Evolutionary conservation across 2,113 vertebrate species (phyloP), one percentile per base, ranked within the genome.

Genomic region (Gambusia affinis): DNA sequence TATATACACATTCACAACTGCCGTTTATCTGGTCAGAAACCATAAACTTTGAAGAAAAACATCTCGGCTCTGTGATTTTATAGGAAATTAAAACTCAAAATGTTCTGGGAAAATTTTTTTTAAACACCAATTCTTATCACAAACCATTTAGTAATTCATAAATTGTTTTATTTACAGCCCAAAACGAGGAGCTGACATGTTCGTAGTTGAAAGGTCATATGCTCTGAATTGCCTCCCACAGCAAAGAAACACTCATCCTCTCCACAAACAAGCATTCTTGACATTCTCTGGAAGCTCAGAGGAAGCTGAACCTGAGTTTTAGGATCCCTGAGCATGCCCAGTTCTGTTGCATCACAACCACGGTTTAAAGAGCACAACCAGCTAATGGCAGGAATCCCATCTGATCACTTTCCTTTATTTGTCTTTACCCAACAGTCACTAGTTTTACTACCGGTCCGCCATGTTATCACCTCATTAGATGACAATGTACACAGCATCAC

Each of bases 371-470:
- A 73, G 5, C 28, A 35, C 61, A 73, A 84, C 74, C 63, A 72
- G 71, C 47, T 47, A 67, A 57, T 72, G 70, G 75, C 69, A 78
- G 22, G 33, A 76, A 70, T 72, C 66, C 77, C 75, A 79, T 39
- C 72, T 73, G 64, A 79, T 17, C 4, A 47, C 4, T 5, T 47
- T 57, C 10, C 10, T 37, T 37, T 8, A 35, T 35, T 35, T 37
- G 60, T 19, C 44, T 47, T 19, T 4, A 47, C 44, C 14, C 44
- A 47, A 19, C 17, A 19, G 14, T 19, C 4, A 47, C 44, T 17
- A 17, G 5, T 14, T 47, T 47, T 6, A 47, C 17, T 47, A 47
- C 44, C 44, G 6, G 6, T 1, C 4, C 4, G 4, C 44, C 44
- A 47, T 6, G 44, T 47, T 19, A 1, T 47, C 4, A 47, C 19